phyloP scores from a whole-genome alignment of 2,113 vertebrate species.

The Crotophaga sulcirostris region DNA sequence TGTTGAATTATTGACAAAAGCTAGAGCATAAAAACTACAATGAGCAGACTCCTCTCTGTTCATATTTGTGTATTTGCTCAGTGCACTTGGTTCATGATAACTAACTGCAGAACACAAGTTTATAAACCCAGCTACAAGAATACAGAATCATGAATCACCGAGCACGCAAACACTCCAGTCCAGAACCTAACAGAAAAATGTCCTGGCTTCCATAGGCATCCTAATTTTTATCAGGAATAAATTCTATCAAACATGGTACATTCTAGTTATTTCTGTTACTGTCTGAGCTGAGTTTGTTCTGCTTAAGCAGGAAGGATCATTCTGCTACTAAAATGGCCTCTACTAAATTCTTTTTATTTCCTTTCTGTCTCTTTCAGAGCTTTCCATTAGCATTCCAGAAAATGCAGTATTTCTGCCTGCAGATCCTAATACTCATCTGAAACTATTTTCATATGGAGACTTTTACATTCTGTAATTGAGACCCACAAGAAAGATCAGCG shows the following conservation, averaged over 20 bases:
- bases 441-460: not conserved
- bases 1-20: not conserved
- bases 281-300: not conserved
- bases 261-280: not conserved
- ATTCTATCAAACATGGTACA: not conserved
- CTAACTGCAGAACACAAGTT: not conserved
- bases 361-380: not conserved
- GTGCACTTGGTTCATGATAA: not conserved
- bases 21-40: not conserved
- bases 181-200: not conserved
- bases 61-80: not conserved
- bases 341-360: not conserved
- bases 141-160: not conserved
- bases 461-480: not conserved
- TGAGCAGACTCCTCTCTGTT: not conserved
- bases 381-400: not conserved
- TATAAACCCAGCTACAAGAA: not conserved
- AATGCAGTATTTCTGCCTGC: not conserved
- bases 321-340: not conserved
- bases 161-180: not conserved
- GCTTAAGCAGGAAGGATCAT: not conserved
- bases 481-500: constrained; percentile 82
- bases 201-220: not conserved
- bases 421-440: not conserved
- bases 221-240: not conserved